Percentiles rank a stretch among this genome's conserved stretches.
phyloP scores from a whole-genome alignment of 2,888 invertebrate genomes.

The Drosophila demipolita region DNA sequence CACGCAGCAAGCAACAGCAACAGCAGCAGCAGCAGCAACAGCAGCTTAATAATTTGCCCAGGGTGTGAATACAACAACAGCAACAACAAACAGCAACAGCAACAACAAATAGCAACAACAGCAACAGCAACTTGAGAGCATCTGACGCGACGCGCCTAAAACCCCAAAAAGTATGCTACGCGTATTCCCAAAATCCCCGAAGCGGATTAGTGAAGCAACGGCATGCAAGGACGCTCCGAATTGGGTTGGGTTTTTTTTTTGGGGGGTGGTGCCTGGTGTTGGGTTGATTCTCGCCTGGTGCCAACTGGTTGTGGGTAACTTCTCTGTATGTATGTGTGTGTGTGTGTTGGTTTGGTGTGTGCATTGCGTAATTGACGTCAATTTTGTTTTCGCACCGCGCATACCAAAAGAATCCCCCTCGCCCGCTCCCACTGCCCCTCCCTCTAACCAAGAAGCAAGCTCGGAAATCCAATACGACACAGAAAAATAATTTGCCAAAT shows the following conservation, averaged over 20 bases:
- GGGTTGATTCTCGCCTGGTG: slow-evolving; percentile 54
- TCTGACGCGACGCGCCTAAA: slow-evolving; percentile 62
- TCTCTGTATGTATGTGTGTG: neutral
- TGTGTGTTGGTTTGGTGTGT: slow-evolving; percentile 58
- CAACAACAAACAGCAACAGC: slow-evolving; percentile 28
- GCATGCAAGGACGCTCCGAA: slow-evolving; percentile 46
- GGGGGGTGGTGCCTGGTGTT: slow-evolving; percentile 13
- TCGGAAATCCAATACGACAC: slow-evolving; percentile 74
- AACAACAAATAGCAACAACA: slow-evolving; percentile 20
- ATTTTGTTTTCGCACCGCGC: slow-evolving; percentile 85
- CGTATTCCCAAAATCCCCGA: slow-evolving; percentile 85
- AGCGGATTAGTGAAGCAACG: slow-evolving; percentile 82
- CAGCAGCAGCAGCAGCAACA: slow-evolving; percentile 39
- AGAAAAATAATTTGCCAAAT: slow-evolving; percentile 80
- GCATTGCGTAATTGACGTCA: slow-evolving; percentile 85
- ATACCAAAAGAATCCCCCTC: slow-evolving; percentile 61
- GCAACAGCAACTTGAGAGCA: slow-evolving; percentile 63
- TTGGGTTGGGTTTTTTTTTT: neutral
- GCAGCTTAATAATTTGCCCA: slow-evolving; percentile 34
- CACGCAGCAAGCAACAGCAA: slow-evolving; percentile 48
- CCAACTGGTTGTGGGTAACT: slow-evolving; percentile 49
- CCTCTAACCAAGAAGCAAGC: neutral
- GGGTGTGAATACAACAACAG: slow-evolving; percentile 55
- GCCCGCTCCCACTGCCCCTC: neutral
- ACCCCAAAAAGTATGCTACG: slow-evolving; percentile 79